A percentile compares a stretch with the other conserved stretches of the same genome.
Conservation (phyloP, 2,888 invertebrate species). For the Julus scandinavius region DNA sequence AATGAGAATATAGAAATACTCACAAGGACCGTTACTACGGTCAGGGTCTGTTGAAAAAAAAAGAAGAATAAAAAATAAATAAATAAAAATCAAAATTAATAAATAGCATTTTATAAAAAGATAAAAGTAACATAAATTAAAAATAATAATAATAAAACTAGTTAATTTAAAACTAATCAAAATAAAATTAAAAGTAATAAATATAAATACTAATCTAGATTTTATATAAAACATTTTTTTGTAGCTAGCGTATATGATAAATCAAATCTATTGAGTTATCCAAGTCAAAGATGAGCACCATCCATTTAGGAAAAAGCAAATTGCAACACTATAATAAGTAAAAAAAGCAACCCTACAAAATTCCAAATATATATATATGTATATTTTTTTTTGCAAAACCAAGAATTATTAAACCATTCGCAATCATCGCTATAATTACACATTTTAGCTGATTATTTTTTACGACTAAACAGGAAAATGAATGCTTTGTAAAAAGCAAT, state of each 20-base stretch:
- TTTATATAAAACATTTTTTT: background rate
- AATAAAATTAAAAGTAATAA: slow-evolving; percentile 41
- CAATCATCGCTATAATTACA: no score
- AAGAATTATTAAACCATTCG: no score
- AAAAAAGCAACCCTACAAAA: background rate
- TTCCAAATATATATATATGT: background rate
- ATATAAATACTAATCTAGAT: background rate
- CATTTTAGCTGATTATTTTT: no score
- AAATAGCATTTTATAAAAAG: slow-evolving; percentile 44
- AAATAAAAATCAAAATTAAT: slow-evolving; percentile 58
- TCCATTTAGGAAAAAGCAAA: background rate
- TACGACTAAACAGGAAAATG: no score
- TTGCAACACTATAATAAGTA: background rate
- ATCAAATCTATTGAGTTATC: background rate
- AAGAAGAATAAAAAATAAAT: slow-evolving; percentile 59
- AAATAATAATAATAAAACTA: slow-evolving; percentile 47
- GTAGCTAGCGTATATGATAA: background rate
- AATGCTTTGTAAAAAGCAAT: no score
- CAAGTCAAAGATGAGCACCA: background rate
- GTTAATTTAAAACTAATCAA: slow-evolving; percentile 12
- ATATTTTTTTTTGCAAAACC: background rate
- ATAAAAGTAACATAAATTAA: slow-evolving; percentile 52
- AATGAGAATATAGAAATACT: slow-evolving; percentile 71
- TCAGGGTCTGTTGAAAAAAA: slow-evolving; percentile 76
- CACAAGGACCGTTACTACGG: slow-evolving; percentile 88